Evolutionary conservation across 2,888 invertebrate genomes (phyloP).

Genomic region (Melanostoma mellinum): DNA sequence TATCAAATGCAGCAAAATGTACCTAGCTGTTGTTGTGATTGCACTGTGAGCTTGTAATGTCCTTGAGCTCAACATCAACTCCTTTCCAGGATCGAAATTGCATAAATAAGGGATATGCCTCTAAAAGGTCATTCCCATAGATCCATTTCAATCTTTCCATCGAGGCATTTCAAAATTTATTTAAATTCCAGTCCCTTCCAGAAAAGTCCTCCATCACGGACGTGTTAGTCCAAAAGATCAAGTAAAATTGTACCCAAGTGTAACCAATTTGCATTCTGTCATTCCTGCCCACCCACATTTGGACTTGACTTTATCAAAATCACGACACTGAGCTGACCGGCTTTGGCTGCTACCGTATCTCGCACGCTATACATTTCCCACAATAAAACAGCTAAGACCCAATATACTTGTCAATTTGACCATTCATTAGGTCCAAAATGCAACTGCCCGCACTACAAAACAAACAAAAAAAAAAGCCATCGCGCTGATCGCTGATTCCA

Average conservation of each 20-base stretch:
- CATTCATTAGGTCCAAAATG: slow-evolving; percentile 58
- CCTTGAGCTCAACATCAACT: too few relatives aligned
- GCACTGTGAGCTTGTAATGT: too few relatives aligned
- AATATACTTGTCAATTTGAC: slow-evolving; percentile 66
- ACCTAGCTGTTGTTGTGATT: too few relatives aligned
- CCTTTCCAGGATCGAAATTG: too few relatives aligned
- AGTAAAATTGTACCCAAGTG: slow-evolving; percentile 12
- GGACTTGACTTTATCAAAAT: slow-evolving; percentile 68
- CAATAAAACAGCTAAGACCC: slow-evolving; percentile 52
- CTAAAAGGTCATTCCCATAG: too few relatives aligned
- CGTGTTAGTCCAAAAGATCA: neutral
- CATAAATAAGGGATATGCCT: too few relatives aligned
- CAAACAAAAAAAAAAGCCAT: neutral
- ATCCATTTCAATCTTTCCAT: too few relatives aligned
- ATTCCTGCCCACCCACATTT: slow-evolving; percentile 66
- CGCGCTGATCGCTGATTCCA: slow-evolving; percentile 55
- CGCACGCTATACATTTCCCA: slow-evolving; percentile 59
- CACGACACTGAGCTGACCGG: slow-evolving; percentile 60
- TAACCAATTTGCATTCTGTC: slow-evolving; percentile 61
- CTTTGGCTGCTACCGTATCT: slow-evolving; percentile 58
- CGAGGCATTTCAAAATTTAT: too few relatives aligned
- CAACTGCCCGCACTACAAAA: slow-evolving; percentile 20
- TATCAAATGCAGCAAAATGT: too few relatives aligned
- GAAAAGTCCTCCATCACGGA: too few relatives aligned
- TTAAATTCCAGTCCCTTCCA: too few relatives aligned